phyloP scores from a whole-genome alignment of 2,888 invertebrate species.

The Beris morrisii region DNA sequence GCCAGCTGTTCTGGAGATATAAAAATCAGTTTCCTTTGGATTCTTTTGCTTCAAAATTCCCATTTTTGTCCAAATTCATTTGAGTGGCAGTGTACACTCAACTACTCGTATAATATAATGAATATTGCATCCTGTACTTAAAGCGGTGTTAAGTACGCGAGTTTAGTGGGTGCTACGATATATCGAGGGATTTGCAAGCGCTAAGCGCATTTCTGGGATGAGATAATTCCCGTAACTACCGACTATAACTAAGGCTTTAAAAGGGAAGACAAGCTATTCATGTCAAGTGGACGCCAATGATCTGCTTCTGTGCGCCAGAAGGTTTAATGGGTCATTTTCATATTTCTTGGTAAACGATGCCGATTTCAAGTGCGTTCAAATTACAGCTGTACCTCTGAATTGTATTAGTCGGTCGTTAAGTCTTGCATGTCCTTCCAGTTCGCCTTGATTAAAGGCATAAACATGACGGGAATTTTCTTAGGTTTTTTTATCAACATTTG shows the following conservation, averaged over 20 bases:
- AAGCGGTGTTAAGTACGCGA: too few species aligned
- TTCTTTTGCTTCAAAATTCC: too few species aligned
- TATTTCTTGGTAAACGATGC: slow-evolving; percentile 23
- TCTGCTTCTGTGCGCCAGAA: slow-evolving; percentile 21
- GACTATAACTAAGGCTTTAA: too few species aligned
- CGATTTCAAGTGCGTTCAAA: slow-evolving; percentile 22
- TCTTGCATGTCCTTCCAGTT: not conserved
- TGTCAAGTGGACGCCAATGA: slow-evolving; percentile 16
- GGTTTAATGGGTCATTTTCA: slow-evolving; percentile 17
- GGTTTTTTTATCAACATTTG: too few species aligned
- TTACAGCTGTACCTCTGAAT: slow-evolving; percentile 1
- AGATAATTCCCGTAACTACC: not conserved
- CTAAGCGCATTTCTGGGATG: slow-evolving; percentile 13
- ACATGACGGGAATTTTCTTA: too few species aligned
- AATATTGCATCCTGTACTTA: too few species aligned
- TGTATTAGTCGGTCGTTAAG: not conserved
- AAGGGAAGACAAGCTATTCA: not conserved
- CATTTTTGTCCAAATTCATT: too few species aligned
- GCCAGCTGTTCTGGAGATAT: too few species aligned
- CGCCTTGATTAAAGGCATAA: too few species aligned
- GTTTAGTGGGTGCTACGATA: not conserved
- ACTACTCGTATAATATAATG: too few species aligned
- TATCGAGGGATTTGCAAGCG: slow-evolving; percentile 15
- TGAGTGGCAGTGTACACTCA: too few species aligned
- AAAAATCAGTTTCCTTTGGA: too few species aligned